Conservation (phyloP, 2,888 invertebrate genomes). For the Thalpophila matura region DNA sequence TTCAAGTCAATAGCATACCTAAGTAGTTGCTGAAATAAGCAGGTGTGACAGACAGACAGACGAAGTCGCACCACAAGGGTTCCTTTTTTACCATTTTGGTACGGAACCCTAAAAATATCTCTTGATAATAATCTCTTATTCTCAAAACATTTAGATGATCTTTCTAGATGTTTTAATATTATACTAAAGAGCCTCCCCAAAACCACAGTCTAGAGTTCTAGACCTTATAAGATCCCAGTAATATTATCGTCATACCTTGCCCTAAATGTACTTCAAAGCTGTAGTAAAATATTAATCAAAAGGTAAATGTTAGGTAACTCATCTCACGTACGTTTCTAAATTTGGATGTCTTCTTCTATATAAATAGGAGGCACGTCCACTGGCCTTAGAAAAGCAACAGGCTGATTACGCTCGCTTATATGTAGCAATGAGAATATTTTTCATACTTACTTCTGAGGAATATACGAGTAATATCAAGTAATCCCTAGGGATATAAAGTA, state of each 20-base stretch:
- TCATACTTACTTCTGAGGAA: conserved; percentile 7
- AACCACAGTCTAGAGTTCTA: no score
- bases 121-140: no score
- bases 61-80: no score
- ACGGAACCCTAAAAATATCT: no score
- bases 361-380: conserved; percentile 37
- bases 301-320: conserved; percentile 8
- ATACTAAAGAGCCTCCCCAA: no score
- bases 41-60: no score
- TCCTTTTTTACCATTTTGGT: no score
- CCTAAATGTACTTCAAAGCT: neutral
- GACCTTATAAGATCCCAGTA: no score
- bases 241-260: neutral
- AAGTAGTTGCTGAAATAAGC: no score
- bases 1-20: no score
- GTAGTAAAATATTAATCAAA: neutral
- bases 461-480: conserved; percentile 14
- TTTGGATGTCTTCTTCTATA: conserved; percentile 6
- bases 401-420: conserved; percentile 30
- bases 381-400: conserved; percentile 39
- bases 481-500: neutral
- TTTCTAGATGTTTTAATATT: no score
- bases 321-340: conserved; percentile 31
- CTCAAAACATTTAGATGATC: no score
- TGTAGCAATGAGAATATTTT: conserved; percentile 25